These are phyloP conservation scores for Ypsolopha scabrella DNA, from an alignment of 2,888 invertebrate genomes.

Conservation along the genomic window DNA sequence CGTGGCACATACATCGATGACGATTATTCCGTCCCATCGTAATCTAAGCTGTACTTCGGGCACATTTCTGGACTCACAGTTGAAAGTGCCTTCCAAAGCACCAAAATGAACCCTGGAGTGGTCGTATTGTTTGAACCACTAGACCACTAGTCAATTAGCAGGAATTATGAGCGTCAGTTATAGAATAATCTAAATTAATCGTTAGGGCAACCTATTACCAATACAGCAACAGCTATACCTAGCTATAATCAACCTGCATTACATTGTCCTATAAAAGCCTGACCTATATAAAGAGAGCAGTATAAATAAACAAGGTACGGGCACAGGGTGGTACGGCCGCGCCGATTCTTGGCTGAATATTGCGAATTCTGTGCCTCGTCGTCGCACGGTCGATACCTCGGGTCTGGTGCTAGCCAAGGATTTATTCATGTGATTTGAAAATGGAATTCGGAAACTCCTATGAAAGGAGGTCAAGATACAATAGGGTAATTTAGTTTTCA, in stretches of 20 bases:
- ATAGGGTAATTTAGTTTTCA: conserved; percentile 50
- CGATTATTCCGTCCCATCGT: too few species aligned
- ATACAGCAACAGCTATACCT: too few species aligned
- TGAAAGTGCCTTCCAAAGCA: too few species aligned
- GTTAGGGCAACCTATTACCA: too few species aligned
- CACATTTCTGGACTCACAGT: too few species aligned
- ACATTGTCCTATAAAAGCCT: conserved; percentile 15
- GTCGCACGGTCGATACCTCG: conserved; percentile 40
- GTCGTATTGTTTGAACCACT: too few species aligned
- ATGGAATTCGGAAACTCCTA: conserved; percentile 70
- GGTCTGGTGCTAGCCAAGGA: conserved; percentile 12
- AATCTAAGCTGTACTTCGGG: too few species aligned
- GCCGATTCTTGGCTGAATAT: conserved; percentile 12
- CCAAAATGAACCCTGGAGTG: too few species aligned
- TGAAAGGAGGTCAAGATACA: conserved; percentile 71
- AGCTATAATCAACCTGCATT: too few species aligned
- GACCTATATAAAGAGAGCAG: conserved; percentile 35
- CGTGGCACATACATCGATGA: not conserved
- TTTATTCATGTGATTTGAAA: not conserved
- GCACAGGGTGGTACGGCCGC: conserved; percentile 32
- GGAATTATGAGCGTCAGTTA: too few species aligned
- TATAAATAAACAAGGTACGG: conserved; percentile 13
- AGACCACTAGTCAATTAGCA: too few species aligned
- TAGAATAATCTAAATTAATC: too few species aligned
- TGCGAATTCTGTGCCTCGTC: conserved; percentile 32